Evolutionary conservation across 1,140 invertebrate genomes (phyloP).

Genomic region (Drosophila melanogaster): Release_6_plus_ISO1_MT NT_033779.5:11067501-11068000

Average conservation of each 20-base stretch:
- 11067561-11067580: slow-evolving; percentile 12
- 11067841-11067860: slow-evolving; percentile 56
- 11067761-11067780: slow-evolving; percentile 25
- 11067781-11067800: slow-evolving; percentile 28
- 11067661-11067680: slow-evolving; percentile 41
- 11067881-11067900: slow-evolving; percentile 13
- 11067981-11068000: slow-evolving; percentile 64
- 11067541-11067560: slow-evolving; percentile 14
- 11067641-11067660: slow-evolving; percentile 43
- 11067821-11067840: slow-evolving; percentile 74
- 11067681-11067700: slow-evolving; percentile 4
- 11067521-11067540: slow-evolving; percentile 40
- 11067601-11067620: slow-evolving; percentile 25
- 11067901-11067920: slow-evolving; percentile 27
- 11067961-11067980: slow-evolving; percentile 69
- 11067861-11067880: slow-evolving; percentile 17
- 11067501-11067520: slow-evolving; percentile 41
- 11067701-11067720: slow-evolving; percentile 46
- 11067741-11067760: slow-evolving; percentile 48
- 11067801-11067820: slow-evolving; percentile 30
- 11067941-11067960: slow-evolving; percentile 79
- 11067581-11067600: slow-evolving; percentile 42
- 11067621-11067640: slow-evolving; percentile 44
- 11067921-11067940: slow-evolving; percentile 56
- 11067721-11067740: slow-evolving; percentile 62